These are phyloP conservation scores for Tinamus guttatus DNA, from an alignment of 2,113 vertebrate genomes.

Conservation along the genomic window DNA sequence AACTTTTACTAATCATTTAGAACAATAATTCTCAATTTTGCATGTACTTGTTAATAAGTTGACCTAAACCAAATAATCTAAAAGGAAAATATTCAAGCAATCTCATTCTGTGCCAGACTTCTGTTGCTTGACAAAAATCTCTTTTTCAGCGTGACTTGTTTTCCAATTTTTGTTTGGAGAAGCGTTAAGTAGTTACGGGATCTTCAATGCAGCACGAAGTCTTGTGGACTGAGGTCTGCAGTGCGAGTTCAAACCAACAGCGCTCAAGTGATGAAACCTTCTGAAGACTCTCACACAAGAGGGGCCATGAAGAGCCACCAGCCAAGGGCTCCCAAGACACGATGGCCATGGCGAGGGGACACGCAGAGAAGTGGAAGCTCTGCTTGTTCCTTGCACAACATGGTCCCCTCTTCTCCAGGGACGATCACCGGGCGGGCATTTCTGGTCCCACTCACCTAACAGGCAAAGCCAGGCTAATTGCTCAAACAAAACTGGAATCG, in stretches of 20 bases:
- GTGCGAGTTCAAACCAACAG: neutral
- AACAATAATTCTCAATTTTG: neutral
- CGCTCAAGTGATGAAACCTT: neutral
- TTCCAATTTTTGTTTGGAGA: neutral
- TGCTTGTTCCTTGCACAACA: neutral
- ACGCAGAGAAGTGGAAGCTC: neutral
- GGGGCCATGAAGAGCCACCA: neutral
- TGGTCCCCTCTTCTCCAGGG: neutral
- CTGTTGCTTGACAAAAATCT: neutral
- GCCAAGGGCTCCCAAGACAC: neutral
- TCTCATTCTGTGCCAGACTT: neutral
- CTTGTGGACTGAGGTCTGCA: neutral
- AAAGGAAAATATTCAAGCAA: neutral
- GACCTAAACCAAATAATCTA: neutral
- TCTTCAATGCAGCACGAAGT: neutral
- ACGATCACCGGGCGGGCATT: neutral
- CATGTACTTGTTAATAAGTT: neutral
- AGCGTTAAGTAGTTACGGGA: neutral
- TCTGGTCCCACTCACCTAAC: neutral
- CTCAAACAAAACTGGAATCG: neutral
- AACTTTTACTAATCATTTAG: neutral
- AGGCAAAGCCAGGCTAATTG: neutral
- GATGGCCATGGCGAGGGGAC: fast-evolving
- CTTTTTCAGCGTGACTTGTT: neutral
- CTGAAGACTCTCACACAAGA: neutral